phyloP scores from a whole-genome alignment of 2,797 vertebrate species.

The Acanthiza pusilla region DNA sequence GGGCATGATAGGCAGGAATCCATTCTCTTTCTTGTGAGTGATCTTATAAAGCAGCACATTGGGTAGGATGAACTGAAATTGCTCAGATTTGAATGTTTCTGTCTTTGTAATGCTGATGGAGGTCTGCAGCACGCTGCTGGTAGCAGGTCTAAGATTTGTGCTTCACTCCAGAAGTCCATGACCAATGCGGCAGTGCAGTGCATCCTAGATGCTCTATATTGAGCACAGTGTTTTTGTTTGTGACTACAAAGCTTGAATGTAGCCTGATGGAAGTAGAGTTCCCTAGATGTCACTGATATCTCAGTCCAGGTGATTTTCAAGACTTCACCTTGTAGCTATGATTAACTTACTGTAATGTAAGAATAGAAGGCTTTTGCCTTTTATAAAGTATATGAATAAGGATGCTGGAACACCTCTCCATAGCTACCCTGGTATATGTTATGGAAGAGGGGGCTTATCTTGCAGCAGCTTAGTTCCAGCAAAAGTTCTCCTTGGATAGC shows the following conservation, averaged over 20 bases:
- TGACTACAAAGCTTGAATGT: neutral
- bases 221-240: neutral
- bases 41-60: neutral
- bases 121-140: neutral
- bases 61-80: neutral
- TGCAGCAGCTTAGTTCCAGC: neutral
- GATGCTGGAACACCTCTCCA: neutral
- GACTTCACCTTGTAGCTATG: neutral
- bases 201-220: fast-evolving
- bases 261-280: neutral
- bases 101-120: fast-evolving
- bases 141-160: neutral
- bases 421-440: neutral
- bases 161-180: neutral
- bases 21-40: neutral
- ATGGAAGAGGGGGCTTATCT: neutral
- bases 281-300: neutral
- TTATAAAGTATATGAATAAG: neutral
- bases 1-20: neutral
- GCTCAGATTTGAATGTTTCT: neutral
- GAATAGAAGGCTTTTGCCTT: neutral
- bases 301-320: neutral
- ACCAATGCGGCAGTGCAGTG: too few relatives aligned
- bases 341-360: neutral
- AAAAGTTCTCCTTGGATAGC: neutral